Evolutionary conservation across 2,888 invertebrate genomes (phyloP).

Genomic region (Leptothorax acervorum): DNA sequence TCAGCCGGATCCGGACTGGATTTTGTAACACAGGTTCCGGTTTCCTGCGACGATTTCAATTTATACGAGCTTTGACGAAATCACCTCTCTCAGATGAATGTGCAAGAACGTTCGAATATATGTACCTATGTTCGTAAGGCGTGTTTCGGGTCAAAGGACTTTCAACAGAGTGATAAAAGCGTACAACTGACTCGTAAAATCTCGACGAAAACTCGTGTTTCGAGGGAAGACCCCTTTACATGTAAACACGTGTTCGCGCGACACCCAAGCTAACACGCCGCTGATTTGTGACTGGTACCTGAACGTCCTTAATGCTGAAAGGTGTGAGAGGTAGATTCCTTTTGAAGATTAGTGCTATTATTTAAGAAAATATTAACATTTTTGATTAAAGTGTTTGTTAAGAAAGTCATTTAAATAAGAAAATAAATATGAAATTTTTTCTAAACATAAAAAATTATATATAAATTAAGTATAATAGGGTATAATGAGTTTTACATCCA

Average conservation of each 20-base stretch:
- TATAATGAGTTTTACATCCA: neutral
- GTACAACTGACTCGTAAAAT: slow-evolving; percentile 56
- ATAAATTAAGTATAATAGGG: neutral
- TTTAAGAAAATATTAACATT: neutral
- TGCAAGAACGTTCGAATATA: slow-evolving; percentile 47
- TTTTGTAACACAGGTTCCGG: slow-evolving; percentile 35
- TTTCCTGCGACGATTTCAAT: slow-evolving; percentile 41
- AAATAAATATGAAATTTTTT: neutral
- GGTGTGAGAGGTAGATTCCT: neutral
- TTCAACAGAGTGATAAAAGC: slow-evolving; percentile 51
- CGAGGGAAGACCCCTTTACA: slow-evolving; percentile 46
- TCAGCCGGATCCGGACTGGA: slow-evolving; percentile 64
- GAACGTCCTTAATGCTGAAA: neutral
- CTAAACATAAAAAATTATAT: neutral
- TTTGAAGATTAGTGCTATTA: neutral
- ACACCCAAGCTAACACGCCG: neutral
- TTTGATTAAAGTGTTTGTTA: neutral
- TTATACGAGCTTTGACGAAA: slow-evolving; percentile 15
- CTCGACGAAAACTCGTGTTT: slow-evolving; percentile 61
- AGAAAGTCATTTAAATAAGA: neutral
- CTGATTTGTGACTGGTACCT: neutral
- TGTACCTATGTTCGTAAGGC: neutral
- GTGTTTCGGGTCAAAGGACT: slow-evolving; percentile 31
- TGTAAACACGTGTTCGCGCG: slow-evolving; percentile 70
- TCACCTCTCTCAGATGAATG: slow-evolving; percentile 39